Percentiles rank a stretch among this genome's conserved stretches.
Evolutionary conservation across 2,113 vertebrate genomes (phyloP).

Genomic region (Carassius gibelio): DNA sequence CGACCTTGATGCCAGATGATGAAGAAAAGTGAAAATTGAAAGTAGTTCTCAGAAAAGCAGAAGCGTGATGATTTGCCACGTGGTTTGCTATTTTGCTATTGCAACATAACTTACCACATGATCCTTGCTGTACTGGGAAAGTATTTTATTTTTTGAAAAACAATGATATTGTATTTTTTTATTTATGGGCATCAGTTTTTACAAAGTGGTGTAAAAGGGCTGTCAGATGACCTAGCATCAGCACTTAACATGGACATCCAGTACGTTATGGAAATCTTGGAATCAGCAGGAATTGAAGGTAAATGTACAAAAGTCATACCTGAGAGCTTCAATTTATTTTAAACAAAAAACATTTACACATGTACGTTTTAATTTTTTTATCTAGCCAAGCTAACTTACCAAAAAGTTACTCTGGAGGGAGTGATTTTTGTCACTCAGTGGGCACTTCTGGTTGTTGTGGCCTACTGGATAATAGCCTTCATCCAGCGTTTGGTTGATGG

Average conservation of each 20-base stretch:
- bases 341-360: not conserved
- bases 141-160: not conserved
- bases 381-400: constrained; percentile 54
- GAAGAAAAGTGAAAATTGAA: too few species aligned
- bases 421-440: constrained; percentile 68
- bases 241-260: not conserved
- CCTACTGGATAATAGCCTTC: constrained; percentile 72
- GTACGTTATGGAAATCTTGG: constrained; percentile 60
- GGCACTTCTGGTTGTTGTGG: constrained; percentile 64
- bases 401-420: constrained; percentile 63
- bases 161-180: not conserved
- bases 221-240: not conserved
- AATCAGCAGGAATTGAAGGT: constrained; percentile 68
- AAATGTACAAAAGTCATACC: constrained; percentile 7
- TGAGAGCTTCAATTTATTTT: not conserved
- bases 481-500: constrained; percentile 59
- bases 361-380: not conserved
- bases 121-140: not conserved
- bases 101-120: not conserved
- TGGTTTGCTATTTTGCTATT: not conserved
- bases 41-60: not conserved
- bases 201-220: not conserved
- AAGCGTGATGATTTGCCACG: not conserved
- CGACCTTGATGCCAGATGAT: too few species aligned
- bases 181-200: not conserved